Percentiles rank a stretch among this genome's conserved stretches.
Conservation (phyloP, 2,888 invertebrate genomes). For the Gnatocerus cornutus region DNA sequence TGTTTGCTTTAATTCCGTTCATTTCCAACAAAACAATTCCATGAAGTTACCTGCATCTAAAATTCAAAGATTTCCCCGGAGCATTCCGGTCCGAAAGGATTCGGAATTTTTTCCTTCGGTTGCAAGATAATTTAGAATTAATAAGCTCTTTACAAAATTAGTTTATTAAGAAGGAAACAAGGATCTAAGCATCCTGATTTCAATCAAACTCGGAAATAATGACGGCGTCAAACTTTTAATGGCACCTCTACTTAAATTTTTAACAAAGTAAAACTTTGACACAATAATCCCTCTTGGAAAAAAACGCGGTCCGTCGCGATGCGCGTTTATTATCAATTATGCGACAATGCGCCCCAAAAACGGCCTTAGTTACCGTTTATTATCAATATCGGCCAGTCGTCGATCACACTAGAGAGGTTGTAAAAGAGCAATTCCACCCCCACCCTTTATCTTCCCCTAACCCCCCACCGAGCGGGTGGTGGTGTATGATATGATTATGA, state of each 20-base stretch:
- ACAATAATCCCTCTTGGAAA: constrained; percentile 30
- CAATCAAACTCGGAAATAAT: constrained; percentile 36
- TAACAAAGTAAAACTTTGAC: constrained; percentile 36
- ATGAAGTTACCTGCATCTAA: constrained; percentile 32
- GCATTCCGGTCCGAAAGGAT: constrained; percentile 35
- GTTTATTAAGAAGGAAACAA: constrained; percentile 25
- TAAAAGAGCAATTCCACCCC: constrained; percentile 64
- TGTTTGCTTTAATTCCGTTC: constrained; percentile 28
- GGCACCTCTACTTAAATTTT: constrained; percentile 41
- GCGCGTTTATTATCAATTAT: constrained; percentile 52
- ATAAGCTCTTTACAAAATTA: constrained; percentile 37
- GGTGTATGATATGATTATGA: constrained; percentile 71
- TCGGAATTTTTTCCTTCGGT: constrained; percentile 21
- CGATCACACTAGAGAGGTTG: constrained; percentile 62
- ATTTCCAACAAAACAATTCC: constrained; percentile 28
- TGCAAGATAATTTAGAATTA: constrained; percentile 33
- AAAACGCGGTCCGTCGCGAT: constrained; percentile 25
- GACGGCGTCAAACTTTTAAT: constrained; percentile 38
- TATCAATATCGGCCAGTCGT: constrained; percentile 64
- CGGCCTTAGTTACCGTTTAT: constrained; percentile 57
- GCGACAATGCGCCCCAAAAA: constrained; percentile 49
- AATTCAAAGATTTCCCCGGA: constrained; percentile 35
- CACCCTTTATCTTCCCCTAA: constrained; percentile 52
- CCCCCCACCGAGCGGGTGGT: constrained; percentile 54
- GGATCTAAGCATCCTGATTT: constrained; percentile 33